A percentile compares a stretch with the other conserved stretches of the same genome.
Evolutionary conservation across 2,888 invertebrate genomes (phyloP).

Genomic region (Andrena praecox): DNA sequence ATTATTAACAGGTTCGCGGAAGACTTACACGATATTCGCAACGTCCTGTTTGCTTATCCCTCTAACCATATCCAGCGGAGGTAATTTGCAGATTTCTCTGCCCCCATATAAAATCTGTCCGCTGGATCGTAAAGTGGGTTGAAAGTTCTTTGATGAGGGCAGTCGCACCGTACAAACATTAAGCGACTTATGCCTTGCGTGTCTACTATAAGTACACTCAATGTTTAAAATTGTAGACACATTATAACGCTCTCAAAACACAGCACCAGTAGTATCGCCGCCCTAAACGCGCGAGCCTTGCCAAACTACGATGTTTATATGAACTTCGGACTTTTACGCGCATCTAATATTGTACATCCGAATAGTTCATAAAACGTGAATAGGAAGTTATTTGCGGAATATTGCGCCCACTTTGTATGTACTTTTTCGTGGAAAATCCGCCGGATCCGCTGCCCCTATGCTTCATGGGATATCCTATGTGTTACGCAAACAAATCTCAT

Average conservation of each 20-base stretch:
- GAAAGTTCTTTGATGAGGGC: not conserved
- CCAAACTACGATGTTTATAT: slow-evolving; percentile 7
- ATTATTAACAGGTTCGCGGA: slow-evolving; percentile 19
- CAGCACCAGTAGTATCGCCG: not conserved
- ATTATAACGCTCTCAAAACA: slow-evolving; percentile 9
- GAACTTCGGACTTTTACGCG: not conserved
- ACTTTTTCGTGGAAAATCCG: too few species aligned
- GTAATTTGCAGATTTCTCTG: not conserved
- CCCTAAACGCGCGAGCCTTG: not conserved
- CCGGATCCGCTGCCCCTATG: too few species aligned
- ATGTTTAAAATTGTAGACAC: not conserved
- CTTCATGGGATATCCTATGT: too few species aligned
- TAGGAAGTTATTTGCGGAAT: not conserved
- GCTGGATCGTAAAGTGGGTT: not conserved
- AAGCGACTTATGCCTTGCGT: too few species aligned
- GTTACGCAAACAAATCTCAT: too few species aligned
- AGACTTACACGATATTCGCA: not conserved
- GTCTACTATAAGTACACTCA: too few species aligned
- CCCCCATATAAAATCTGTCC: not conserved
- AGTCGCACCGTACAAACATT: too few species aligned
- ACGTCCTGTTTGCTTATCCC: not conserved
- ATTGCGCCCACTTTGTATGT: too few species aligned
- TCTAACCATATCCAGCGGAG: not conserved
- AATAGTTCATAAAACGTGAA: slow-evolving; percentile 10
- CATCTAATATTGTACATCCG: not conserved